Base-by-base conservation (phyloP, 2,113 vertebrate genomes). In the Apaloderma vittatum region DNA sequence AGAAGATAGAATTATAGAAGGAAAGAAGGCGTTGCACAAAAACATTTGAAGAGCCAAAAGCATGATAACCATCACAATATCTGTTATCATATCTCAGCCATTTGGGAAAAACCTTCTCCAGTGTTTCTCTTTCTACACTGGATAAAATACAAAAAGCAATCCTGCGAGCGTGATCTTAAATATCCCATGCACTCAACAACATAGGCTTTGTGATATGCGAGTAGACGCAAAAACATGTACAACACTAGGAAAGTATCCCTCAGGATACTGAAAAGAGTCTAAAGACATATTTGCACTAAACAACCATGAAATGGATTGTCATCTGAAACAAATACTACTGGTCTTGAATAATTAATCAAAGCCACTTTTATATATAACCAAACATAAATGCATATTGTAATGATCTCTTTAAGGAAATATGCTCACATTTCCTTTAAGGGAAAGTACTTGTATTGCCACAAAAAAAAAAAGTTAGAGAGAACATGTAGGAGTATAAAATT, bases 311-410 rank as follows among this genome's bases (percentile, higher is more conserved):
- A 66, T 23, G 12, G 6, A 23, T 71, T 80, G 16, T 66, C 36
- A 27, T 62, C 48, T 59, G 61, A 73, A 94, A 67, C 16, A 86
- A 83, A 62, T 61, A 27, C 3, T 87, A 23, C 14, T 93, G 46
- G 1, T 2, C 22, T 37, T 91, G 27, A 71, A 94, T 74, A 96
- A 77, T 77, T 91, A 91, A 86, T 68, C 67, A 91, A 96, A 93
- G 24, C 2, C 5, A 45, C 77, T 84, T 86, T 83, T 1, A 70
- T 81, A 54, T 32, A 43, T 71, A 68, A 76, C 3, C 11, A 70
- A 91, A 77, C 23, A 48, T 27, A 71, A 86, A 66, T 54, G 9
- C 8, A 89, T 36, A 65, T 57, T 61, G 40, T n/a, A 91, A 93
- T 40, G 21, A 83, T 12, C 15, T 4, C 9, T 88, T 95, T 86